These are phyloP conservation scores for Temnothorax ravouxi DNA, from an alignment of 2,888 invertebrate species.

Conservation along the genomic window DNA sequence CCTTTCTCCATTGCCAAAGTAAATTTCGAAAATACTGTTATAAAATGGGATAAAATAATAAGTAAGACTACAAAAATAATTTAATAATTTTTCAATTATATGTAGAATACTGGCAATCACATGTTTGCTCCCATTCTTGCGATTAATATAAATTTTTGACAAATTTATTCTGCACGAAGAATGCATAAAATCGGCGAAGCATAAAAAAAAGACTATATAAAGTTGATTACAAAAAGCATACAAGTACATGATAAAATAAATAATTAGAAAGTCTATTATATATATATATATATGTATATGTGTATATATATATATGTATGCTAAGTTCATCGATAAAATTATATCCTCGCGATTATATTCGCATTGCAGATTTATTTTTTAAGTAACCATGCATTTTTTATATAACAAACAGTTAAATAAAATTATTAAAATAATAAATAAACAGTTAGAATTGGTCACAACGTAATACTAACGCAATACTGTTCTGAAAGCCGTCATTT, in stretches of 20 bases:
- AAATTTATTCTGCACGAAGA: not conserved
- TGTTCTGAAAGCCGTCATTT: conserved; percentile 5
- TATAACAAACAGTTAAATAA: not conserved
- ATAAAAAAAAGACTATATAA: not conserved
- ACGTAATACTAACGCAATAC: conserved; percentile 44
- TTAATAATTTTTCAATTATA: not conserved
- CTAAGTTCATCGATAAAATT: not conserved
- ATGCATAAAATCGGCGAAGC: not conserved
- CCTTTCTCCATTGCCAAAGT: not conserved
- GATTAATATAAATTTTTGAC: not conserved
- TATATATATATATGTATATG: too few species aligned
- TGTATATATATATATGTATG: too few species aligned
- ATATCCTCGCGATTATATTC: too few species aligned
- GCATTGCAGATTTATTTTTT: not conserved
- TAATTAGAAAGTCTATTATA: not conserved
- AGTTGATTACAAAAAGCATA: not conserved
- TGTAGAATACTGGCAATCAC: not conserved
- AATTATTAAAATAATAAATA: conserved; percentile 18
- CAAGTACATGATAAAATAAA: not conserved
- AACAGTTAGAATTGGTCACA: conserved; percentile 7
- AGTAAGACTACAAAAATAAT: not conserved
- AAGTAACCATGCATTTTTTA: not conserved
- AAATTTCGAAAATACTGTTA: not conserved
- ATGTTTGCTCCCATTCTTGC: not conserved
- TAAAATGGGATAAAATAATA: not conserved